Evolutionary conservation across 2,797 vertebrate species (phyloP).

Genomic region (Eutrigla gurnardus): DNA sequence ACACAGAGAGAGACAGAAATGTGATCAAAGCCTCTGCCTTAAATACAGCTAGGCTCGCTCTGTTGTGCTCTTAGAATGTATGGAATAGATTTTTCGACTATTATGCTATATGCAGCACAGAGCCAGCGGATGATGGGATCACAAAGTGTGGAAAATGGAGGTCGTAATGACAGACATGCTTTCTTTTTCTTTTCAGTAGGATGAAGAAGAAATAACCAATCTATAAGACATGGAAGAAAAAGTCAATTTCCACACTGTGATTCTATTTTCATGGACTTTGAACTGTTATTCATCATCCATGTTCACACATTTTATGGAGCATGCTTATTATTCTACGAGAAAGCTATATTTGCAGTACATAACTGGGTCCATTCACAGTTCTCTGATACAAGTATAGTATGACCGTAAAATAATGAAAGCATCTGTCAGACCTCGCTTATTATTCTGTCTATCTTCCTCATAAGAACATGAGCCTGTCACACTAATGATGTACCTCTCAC

Average conservation of each 20-base stretch:
- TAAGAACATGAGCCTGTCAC: neutral
- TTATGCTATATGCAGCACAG: conserved; percentile 48
- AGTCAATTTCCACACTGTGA: neutral
- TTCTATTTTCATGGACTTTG: neutral
- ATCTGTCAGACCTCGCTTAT: conserved; percentile 10
- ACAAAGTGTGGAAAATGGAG: conserved; percentile 38
- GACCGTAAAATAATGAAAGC: conserved; percentile 14
- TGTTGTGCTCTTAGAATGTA: conserved; percentile 49
- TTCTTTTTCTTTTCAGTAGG: conserved; percentile 3
- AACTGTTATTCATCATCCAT: neutral
- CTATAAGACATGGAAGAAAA: neutral
- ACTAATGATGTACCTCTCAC: conserved; percentile 1
- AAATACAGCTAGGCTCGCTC: conserved; percentile 40
- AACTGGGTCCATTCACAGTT: neutral
- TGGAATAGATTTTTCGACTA: conserved; percentile 37
- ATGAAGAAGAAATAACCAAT: neutral
- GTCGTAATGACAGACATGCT: conserved; percentile 14
- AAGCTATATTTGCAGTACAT: neutral
- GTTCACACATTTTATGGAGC: neutral
- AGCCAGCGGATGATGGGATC: conserved; percentile 19
- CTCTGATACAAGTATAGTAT: neutral
- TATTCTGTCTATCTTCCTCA: neutral
- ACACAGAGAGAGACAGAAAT: conserved; percentile 23
- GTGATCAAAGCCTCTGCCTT: conserved; percentile 61
- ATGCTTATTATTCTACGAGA: neutral